A percentile compares a stretch with the other conserved stretches of the same genome.
phyloP scores from a whole-genome alignment of 1,140 invertebrate genomes.

The Dufourea novaeangliae region DNA sequence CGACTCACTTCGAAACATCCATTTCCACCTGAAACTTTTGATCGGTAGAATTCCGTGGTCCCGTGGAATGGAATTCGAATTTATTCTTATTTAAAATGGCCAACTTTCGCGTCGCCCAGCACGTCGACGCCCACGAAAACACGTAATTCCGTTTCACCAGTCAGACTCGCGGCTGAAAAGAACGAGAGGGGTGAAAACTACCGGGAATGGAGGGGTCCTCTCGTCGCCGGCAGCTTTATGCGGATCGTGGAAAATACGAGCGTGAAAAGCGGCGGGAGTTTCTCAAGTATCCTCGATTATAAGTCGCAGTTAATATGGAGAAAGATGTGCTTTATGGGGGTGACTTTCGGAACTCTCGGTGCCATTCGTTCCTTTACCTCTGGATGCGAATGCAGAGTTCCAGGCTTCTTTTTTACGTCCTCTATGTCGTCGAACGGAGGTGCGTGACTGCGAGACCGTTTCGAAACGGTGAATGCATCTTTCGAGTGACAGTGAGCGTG shows the following conservation, averaged over 20 bases:
- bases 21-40: background rate
- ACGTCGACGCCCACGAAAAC: constrained; percentile 63
- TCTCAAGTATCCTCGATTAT: constrained; percentile 42
- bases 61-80: constrained; percentile 67
- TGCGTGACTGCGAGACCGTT: background rate
- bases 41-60: background rate
- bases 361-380: constrained; percentile 6
- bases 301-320: constrained; percentile 44
- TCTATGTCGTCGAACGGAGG: background rate
- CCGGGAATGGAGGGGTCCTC: background rate
- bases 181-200: background rate
- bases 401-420: no score
- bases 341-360: constrained; percentile 26
- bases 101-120: constrained; percentile 66
- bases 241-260: constrained; percentile 33
- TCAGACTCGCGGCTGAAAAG: background rate
- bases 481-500: background rate
- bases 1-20: background rate
- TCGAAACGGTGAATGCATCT: background rate
- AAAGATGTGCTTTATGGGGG: constrained; percentile 21
- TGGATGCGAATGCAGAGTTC: background rate
- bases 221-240: constrained; percentile 19
- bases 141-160: constrained; percentile 73
- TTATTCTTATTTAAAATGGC: constrained; percentile 78
- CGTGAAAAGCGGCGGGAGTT: constrained; percentile 25